These are phyloP conservation scores for Zaprionus lachaisei DNA, from an alignment of 1,140 invertebrate species.

Conservation along the genomic window DNA sequence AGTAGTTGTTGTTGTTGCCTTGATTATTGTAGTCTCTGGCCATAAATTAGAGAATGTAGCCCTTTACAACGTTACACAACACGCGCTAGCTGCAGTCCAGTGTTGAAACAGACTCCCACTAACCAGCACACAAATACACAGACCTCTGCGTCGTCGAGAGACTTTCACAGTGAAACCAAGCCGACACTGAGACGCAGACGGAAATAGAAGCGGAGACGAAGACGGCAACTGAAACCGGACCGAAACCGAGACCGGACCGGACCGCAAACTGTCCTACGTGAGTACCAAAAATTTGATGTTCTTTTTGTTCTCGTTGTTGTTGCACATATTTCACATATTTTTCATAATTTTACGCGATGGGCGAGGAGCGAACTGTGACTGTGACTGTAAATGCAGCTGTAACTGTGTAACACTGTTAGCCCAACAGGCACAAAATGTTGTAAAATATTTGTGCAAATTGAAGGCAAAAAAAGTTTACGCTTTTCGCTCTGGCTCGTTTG, in stretches of 20 bases:
- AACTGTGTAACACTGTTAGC: constrained; percentile 36
- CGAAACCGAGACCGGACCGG: constrained; percentile 25
- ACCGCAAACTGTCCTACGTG: constrained; percentile 36
- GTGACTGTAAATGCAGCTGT: neutral
- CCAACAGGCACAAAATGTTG: constrained; percentile 46
- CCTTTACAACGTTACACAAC: constrained; percentile 58
- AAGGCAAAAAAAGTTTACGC: constrained; percentile 55
- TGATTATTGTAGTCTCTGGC: constrained; percentile 65
- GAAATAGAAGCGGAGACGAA: neutral
- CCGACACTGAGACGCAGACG: constrained; percentile 4
- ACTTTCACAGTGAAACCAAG: constrained; percentile 9
- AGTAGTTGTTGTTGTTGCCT: constrained; percentile 42
- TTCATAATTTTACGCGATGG: constrained; percentile 70
- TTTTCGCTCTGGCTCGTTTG: constrained; percentile 37
- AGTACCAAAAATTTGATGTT: constrained; percentile 15
- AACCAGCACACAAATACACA: constrained; percentile 23
- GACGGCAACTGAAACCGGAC: constrained; percentile 15
- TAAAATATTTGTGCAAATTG: constrained; percentile 40
- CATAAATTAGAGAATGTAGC: constrained; percentile 79
- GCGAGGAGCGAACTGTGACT: neutral
- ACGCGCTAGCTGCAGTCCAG: constrained; percentile 30
- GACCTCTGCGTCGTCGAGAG: constrained; percentile 11
- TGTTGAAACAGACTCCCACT: constrained; percentile 19
- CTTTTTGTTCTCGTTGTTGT: constrained; percentile 42
- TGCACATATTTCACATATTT: constrained; percentile 74